phyloP scores from a whole-genome alignment of 2,797 vertebrate genomes.

The Sardinella longiceps region DNA sequence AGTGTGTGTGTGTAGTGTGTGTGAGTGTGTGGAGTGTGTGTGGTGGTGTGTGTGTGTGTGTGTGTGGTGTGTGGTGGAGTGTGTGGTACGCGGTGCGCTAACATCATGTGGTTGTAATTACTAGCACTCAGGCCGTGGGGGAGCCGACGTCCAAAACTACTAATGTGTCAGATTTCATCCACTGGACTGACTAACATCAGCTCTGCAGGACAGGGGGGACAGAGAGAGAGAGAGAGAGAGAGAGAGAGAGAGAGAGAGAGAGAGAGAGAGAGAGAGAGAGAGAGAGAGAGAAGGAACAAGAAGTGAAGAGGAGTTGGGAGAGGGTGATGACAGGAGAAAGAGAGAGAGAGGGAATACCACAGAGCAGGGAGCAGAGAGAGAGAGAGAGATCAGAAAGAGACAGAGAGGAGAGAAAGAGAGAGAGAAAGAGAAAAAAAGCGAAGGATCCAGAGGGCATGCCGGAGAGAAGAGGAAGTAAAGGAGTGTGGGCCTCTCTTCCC shows the following conservation, averaged over 20 bases:
- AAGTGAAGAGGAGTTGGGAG: background rate
- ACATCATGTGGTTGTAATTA: slow-evolving; percentile 62
- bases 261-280: background rate
- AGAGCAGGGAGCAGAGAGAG: slow-evolving; percentile 40
- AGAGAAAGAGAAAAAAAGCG: slow-evolving; percentile 24
- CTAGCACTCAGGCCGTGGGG: slow-evolving; percentile 49
- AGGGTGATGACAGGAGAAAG: background rate
- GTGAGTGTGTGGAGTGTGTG: no score
- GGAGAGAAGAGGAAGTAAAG: slow-evolving; percentile 43
- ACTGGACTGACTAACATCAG: slow-evolving; percentile 55
- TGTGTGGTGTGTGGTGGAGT: background rate
- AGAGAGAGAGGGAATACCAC: background rate
- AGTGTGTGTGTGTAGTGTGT: no score
- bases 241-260: background rate
- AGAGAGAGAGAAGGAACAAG: background rate
- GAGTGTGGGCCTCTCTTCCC: slow-evolving; percentile 34
- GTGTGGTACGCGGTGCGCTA: background rate
- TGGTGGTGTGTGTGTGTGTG: no score
- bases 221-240: background rate
- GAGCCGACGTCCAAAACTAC: slow-evolving; percentile 47
- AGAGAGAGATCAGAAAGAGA: slow-evolving; percentile 46
- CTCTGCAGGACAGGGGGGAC: background rate
- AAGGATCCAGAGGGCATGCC: slow-evolving; percentile 50
- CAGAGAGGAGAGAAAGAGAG: background rate
- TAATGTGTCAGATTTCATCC: slow-evolving; percentile 62